Base-by-base conservation (phyloP, 2,113 vertebrate genomes). In the Gracilinanus agilis region DNA sequence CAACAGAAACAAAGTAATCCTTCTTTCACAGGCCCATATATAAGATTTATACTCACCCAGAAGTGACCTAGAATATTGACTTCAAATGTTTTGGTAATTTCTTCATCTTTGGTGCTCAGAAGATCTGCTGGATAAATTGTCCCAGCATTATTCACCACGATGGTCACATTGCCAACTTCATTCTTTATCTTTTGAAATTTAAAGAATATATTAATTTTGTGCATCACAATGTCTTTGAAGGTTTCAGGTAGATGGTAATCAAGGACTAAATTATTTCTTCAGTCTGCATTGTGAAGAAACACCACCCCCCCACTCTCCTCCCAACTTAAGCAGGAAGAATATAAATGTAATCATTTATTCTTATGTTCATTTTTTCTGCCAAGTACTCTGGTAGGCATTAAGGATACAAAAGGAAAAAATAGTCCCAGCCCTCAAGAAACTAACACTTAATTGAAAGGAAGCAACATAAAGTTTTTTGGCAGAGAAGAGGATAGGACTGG, bases 1-100 rank as follows among this genome's bases (percentile, higher is more conserved):
- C 53, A 88, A 53, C 34, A n/a, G 34, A n/a, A 75, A n/a, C 40
- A 34, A 75, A 75, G 6, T 8, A 40, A 75, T 5, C 27, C 3
- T 90, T 90, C 12, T 88, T 16, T 83, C 90, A 88, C 90, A 91
- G 54, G 92, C 44, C 75, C 75, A 24, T 16, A 2, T 83, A 92
- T 94, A 27, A 90, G 75, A 93, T 53, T 96, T n/a, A 89, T 24
- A 96, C 98, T 98, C 96, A 99, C 98, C 98, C 98, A 98, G 75
- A 98, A 97, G 89, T 99, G 98, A 92, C 97, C 98, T 2, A 99
- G 98, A 91, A 98, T 98, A 97, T 99, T 99, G 97, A 99, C 94
- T 12, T 98, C 98, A 96, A 98, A 98, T 6, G 96, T 99, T 88
- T 92, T 98, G 94, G 98, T 95, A 88, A 99, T 98, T 58, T 98